phyloP scores from a whole-genome alignment of 2,888 invertebrate species.

The Galeruca laticollis region DNA sequence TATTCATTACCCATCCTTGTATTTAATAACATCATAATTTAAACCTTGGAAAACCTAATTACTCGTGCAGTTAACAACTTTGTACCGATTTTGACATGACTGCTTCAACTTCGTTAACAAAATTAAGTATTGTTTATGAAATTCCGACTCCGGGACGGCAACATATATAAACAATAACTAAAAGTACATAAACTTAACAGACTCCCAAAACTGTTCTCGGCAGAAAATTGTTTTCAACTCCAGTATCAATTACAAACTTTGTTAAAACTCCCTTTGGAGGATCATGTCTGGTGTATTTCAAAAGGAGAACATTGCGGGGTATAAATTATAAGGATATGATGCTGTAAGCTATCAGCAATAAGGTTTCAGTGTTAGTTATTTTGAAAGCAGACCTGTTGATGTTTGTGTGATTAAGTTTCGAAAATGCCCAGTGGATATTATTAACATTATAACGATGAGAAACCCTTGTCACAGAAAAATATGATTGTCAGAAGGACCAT shows the following conservation, averaged over 20 bases:
- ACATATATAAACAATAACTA: not conserved
- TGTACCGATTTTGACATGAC: no score
- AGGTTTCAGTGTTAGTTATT: not conserved
- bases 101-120: not conserved
- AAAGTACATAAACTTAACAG: not conserved
- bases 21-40: no score
- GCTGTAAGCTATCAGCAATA: not conserved
- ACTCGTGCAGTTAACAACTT: no score
- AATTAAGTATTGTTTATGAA: not conserved
- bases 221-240: slow-evolving; percentile 6
- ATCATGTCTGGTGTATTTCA: not conserved
- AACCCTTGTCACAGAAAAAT: no score
- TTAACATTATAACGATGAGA: no score
- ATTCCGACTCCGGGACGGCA: no score
- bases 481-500: no score
- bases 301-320: not conserved
- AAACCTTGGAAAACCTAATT: no score
- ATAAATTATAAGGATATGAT: not conserved
- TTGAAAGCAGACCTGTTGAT: not conserved
- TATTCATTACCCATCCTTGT: no score
- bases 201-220: not conserved
- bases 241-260: slow-evolving; percentile 3
- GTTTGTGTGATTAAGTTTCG: no score
- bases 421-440: no score
- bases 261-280: not conserved